Conservation (phyloP, 2,797 vertebrate species). For the Loris lydekkerianus region DNA sequence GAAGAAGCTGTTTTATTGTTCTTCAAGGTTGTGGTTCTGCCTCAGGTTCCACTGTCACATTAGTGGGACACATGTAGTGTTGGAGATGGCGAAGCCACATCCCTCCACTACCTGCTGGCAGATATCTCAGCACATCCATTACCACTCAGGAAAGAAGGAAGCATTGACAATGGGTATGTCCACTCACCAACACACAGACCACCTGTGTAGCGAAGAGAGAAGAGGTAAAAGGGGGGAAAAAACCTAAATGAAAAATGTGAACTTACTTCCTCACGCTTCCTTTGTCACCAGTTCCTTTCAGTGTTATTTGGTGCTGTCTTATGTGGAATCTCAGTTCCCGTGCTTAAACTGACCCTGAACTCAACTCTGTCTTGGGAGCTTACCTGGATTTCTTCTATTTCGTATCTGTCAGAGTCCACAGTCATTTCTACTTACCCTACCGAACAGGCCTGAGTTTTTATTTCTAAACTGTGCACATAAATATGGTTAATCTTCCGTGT, state of each 20-base stretch:
- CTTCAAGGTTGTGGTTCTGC: background rate
- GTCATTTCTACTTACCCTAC: background rate
- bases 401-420: background rate
- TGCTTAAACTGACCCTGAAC: background rate
- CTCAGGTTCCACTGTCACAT: background rate
- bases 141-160: background rate
- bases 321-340: background rate
- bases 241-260: background rate
- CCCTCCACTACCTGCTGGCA: background rate
- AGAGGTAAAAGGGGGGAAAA: background rate
- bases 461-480: background rate
- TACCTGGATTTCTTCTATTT: background rate
- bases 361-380: background rate
- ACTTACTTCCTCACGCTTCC: background rate
- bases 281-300: background rate
- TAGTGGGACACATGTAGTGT: background rate
- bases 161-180: too few relatives aligned
- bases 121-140: background rate
- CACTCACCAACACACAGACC: background rate
- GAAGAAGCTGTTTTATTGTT: background rate
- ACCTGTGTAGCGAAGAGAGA: background rate
- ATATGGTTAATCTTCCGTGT: background rate
- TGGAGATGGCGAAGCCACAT: background rate
- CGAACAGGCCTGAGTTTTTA: background rate
- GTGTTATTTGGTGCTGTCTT: background rate